Evolutionary conservation across 1,140 invertebrate genomes (phyloP).

Genomic region (Saccostrea glomerata): DNA sequence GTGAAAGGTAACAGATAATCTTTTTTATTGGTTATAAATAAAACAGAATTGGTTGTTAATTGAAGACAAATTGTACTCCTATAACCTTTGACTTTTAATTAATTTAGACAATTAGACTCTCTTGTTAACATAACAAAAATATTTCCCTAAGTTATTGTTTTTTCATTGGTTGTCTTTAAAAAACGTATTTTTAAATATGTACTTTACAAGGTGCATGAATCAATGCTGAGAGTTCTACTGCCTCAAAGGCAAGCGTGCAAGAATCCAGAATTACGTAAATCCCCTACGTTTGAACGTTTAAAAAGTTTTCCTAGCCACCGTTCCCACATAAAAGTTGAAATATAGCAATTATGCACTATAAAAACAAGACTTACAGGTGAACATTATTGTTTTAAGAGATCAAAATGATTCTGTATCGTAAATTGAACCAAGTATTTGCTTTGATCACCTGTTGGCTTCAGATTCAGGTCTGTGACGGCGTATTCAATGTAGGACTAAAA

Average conservation of each 20-base stretch:
- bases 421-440: not conserved
- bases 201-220: conserved; percentile 16
- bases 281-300: not conserved
- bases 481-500: not conserved
- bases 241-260: conserved; percentile 22
- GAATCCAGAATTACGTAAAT: conserved; percentile 27
- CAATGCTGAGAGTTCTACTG: conserved; percentile 5
- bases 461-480: not conserved
- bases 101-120: conserved; percentile 18
- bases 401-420: not conserved
- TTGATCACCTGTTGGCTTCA: not conserved
- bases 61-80: not conserved
- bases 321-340: not conserved
- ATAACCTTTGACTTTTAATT: not conserved
- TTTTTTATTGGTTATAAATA: not conserved
- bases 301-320: not conserved
- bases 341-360: not conserved
- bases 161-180: conserved; percentile 7
- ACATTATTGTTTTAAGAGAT: not conserved
- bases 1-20: not conserved
- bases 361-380: not conserved
- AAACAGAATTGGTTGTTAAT: not conserved
- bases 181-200: not conserved
- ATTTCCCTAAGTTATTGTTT: not conserved
- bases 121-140: not conserved